Conservation (phyloP, 2,888 invertebrate genomes). For the Leucophenga montana region DNA sequence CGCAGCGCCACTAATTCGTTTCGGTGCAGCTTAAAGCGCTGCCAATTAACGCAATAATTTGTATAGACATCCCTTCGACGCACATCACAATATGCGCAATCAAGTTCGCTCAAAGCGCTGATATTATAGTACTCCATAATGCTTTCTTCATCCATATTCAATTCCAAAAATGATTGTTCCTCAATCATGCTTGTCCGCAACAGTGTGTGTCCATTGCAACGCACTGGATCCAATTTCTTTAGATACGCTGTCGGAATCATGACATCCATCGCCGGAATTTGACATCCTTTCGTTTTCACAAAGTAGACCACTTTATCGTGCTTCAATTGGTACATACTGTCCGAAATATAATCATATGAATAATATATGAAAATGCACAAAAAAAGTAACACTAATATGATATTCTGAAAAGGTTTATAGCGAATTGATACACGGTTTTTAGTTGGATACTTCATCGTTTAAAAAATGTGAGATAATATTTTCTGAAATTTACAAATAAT, state of each 20-base stretch:
- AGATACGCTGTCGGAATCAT: too few species aligned
- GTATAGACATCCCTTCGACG: background rate
- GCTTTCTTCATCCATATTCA: conserved; percentile 1
- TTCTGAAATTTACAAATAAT: too few species aligned
- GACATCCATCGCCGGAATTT: background rate
- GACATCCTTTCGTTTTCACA: background rate
- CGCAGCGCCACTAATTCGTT: background rate
- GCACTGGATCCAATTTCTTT: too few species aligned
- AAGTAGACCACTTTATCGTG: background rate
- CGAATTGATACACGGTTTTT: too few species aligned
- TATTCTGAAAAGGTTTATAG: too few species aligned
- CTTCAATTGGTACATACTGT: too few species aligned
- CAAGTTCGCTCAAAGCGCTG: conserved; percentile 19
- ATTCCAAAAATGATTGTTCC: too few species aligned
- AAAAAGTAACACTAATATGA: too few species aligned
- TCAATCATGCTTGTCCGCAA: background rate
- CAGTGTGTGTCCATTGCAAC: background rate
- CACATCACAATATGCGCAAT: conserved; percentile 5
- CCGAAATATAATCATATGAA: too few species aligned
- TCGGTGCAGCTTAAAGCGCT: background rate
- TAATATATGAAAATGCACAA: too few species aligned
- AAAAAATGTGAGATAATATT: too few species aligned
- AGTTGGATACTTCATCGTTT: too few species aligned
- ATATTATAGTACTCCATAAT: conserved; percentile 34
- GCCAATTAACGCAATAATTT: conserved; percentile 1